Conservation (phyloP, 2,797 vertebrate genomes). For the Mergus octosetaceus region DNA sequence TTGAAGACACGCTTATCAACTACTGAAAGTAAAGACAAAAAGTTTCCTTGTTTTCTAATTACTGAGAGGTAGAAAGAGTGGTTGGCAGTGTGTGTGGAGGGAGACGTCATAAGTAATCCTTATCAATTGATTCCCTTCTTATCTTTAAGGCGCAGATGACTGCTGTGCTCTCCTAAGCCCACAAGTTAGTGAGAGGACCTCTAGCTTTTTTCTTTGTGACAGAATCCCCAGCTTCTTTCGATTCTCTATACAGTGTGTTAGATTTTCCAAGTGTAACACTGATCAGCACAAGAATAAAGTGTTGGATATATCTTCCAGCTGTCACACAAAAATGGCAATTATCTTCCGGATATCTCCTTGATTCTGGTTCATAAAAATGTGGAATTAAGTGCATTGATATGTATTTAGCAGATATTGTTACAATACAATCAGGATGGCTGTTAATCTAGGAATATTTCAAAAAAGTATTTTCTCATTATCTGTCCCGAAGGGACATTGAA, state of each 20-base stretch:
- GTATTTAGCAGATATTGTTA: background rate
- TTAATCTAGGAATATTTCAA: background rate
- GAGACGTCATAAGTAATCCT: constrained; percentile 28
- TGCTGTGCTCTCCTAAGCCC: background rate
- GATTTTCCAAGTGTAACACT: background rate
- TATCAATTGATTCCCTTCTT: constrained; percentile 41
- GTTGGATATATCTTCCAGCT: background rate
- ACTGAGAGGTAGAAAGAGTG: constrained; percentile 13
- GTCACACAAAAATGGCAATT: background rate
- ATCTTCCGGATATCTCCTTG: background rate
- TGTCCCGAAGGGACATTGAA: background rate
- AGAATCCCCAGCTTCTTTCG: background rate
- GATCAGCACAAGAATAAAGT: background rate
- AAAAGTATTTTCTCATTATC: background rate
- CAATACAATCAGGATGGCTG: background rate
- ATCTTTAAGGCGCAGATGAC: constrained; percentile 59
- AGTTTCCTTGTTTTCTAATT: background rate
- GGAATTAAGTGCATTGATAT: background rate
- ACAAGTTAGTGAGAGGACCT: background rate
- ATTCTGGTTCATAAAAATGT: background rate
- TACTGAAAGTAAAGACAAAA: background rate
- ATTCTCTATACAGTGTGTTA: background rate
- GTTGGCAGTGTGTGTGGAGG: background rate
- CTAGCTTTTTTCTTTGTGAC: background rate
- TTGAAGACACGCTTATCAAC: background rate